A percentile compares a stretch with the other conserved stretches of the same genome.
phyloP scores from a whole-genome alignment of 2,797 vertebrate species.

The Urosaurus nigricauda region DNA sequence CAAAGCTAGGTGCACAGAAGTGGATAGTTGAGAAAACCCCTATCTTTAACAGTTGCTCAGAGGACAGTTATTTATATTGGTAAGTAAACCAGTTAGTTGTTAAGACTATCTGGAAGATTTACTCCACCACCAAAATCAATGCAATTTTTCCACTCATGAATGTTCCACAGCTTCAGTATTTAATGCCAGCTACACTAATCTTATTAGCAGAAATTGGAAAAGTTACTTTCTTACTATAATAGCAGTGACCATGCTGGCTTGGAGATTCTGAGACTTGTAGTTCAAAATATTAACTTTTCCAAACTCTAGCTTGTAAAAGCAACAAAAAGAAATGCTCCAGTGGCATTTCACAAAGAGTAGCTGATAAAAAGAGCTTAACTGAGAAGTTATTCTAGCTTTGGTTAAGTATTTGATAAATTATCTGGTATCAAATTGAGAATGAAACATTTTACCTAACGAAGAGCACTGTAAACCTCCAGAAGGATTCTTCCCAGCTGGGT shows the following conservation, averaged over 20 bases:
- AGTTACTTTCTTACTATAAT: too few species aligned
- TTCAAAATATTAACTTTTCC: too few species aligned
- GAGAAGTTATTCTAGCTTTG: constrained; percentile 15
- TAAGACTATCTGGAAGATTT: too few species aligned
- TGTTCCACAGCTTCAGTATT: too few species aligned
- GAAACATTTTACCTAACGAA: constrained; percentile 87
- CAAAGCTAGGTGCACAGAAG: background rate
- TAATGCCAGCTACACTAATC: background rate
- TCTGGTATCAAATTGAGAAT: background rate
- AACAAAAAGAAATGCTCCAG: background rate
- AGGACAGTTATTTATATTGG: background rate
- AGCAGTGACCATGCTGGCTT: too few species aligned
- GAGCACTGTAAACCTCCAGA: constrained; percentile 93
- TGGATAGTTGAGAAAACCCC: background rate
- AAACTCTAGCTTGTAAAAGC: too few species aligned
- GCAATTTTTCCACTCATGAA: background rate
- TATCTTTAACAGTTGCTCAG: background rate
- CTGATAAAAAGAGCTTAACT: background rate
- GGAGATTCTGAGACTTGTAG: too few species aligned
- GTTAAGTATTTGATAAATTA: background rate
- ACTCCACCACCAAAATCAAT: background rate
- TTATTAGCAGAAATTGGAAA: background rate
- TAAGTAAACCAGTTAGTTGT: background rate
- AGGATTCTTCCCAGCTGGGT: constrained; percentile 97
- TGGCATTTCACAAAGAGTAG: background rate